Evolutionary conservation across 2,888 invertebrate species (phyloP).

Genomic region (Steromphala cineraria): DNA sequence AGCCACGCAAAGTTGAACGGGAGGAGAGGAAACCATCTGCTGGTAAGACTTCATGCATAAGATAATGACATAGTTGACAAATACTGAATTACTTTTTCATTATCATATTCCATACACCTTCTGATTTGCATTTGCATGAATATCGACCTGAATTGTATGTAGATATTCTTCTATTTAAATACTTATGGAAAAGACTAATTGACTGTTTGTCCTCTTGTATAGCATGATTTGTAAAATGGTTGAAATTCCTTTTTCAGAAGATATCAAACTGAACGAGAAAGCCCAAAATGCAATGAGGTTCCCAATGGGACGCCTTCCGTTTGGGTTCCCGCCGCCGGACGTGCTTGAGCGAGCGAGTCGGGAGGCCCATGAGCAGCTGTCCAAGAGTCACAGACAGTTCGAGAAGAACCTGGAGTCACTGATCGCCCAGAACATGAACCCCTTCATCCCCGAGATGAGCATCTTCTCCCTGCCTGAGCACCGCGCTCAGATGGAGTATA

Average conservation of each 20-base stretch:
- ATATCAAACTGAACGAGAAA: not conserved
- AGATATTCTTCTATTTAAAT: no score
- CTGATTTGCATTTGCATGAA: no score
- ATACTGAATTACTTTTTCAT: no score
- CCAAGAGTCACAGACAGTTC: constrained; percentile 14
- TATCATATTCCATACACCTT: no score
- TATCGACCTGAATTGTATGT: no score
- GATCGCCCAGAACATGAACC: constrained; percentile 21
- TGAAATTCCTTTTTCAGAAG: not conserved
- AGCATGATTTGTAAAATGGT: no score
- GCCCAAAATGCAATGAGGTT: constrained; percentile 4
- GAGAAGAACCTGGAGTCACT: constrained; percentile 15
- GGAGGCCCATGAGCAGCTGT: constrained; percentile 19
- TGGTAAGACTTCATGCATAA: no score
- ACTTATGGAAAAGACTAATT: no score
- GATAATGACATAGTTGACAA: no score
- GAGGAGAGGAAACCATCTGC: not conserved
- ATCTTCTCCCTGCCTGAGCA: constrained; percentile 14
- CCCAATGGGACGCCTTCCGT: constrained; percentile 10
- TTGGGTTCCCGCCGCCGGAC: constrained; percentile 18
- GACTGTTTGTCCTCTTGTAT: no score
- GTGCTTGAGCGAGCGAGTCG: not conserved
- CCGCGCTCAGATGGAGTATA: constrained; percentile 12
- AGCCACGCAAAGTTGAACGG: not conserved
- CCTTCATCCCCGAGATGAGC: constrained; percentile 16